Percentiles rank a stretch among this genome's conserved stretches.
Conservation (phyloP, 2,888 invertebrate genomes). For the Ichneumoninae sp. region DNA sequence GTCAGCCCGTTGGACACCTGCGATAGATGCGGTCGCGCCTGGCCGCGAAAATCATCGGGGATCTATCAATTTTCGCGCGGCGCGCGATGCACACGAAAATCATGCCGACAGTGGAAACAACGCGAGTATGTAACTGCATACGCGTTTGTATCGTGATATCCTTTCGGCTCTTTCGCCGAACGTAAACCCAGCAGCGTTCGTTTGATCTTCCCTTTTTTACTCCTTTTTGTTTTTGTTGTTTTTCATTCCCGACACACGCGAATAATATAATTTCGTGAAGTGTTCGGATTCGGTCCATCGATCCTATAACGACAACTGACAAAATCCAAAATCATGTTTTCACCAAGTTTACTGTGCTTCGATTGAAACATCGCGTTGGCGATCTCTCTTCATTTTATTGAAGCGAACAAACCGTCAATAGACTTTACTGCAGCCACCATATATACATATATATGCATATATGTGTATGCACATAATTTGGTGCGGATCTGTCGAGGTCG, state of each 20-base stretch:
- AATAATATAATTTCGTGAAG: slow-evolving; percentile 52
- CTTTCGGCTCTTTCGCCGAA: slow-evolving; percentile 6
- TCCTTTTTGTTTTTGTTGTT: neutral
- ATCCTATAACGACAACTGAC: no score
- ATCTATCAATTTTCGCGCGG: slow-evolving; percentile 24
- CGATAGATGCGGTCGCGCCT: slow-evolving; percentile 28
- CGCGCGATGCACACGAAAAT: neutral
- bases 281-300: slow-evolving; percentile 8
- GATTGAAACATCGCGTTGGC: neutral
- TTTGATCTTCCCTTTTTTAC: slow-evolving; percentile 53
- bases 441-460: no score
- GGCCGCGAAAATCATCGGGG: slow-evolving; percentile 43
- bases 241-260: slow-evolving; percentile 2
- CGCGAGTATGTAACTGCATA: neutral
- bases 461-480: no score
- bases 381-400: neutral
- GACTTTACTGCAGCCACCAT: no score
- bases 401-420: neutral
- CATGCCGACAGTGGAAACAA: neutral
- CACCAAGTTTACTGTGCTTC: neutral
- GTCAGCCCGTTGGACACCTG: neutral
- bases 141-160: slow-evolving; percentile 38
- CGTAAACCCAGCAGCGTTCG: slow-evolving; percentile 21
- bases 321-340: neutral
- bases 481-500: neutral